These are phyloP conservation scores for Ardeotis arabs DNA, from an alignment of 2,113 vertebrate genomes.

Conservation along the genomic window DNA sequence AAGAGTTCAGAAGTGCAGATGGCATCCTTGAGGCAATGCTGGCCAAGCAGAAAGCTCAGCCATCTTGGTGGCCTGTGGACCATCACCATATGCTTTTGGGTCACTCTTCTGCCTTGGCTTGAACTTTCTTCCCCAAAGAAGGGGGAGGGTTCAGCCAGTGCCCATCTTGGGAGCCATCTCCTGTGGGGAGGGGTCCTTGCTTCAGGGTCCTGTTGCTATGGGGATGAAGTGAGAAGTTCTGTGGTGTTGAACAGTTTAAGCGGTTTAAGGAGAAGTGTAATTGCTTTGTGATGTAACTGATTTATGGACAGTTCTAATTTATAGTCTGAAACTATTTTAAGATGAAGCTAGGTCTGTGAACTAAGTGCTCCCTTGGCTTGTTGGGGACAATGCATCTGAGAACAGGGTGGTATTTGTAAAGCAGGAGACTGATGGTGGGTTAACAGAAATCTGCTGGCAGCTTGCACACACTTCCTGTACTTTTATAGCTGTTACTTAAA, in stretches of 20 bases:
- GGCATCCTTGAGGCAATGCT: background rate
- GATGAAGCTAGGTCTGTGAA: background rate
- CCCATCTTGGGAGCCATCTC: background rate
- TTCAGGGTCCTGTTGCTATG: background rate
- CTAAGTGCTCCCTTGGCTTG: background rate
- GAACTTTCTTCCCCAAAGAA: background rate
- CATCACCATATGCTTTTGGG: background rate
- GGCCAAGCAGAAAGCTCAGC: background rate
- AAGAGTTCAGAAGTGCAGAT: background rate
- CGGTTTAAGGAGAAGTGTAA: background rate
- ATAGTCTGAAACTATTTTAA: background rate
- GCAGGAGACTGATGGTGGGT: background rate
- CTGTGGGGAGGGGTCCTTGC: background rate
- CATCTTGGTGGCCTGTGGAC: background rate
- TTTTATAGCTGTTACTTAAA: constrained; percentile 23
- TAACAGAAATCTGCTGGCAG: background rate
- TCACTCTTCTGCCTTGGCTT: background rate
- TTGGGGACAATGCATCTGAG: background rate
- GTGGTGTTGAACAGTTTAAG: background rate
- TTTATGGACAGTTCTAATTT: background rate
- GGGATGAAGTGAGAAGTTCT: background rate
- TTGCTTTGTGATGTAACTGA: background rate
- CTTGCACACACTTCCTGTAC: background rate
- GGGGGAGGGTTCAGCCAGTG: background rate
- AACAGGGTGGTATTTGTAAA: background rate